Percentiles rank a stretch among this genome's conserved stretches.
Evolutionary conservation across 2,797 vertebrate species (phyloP).

Genomic region (Coilia nasus): DNA sequence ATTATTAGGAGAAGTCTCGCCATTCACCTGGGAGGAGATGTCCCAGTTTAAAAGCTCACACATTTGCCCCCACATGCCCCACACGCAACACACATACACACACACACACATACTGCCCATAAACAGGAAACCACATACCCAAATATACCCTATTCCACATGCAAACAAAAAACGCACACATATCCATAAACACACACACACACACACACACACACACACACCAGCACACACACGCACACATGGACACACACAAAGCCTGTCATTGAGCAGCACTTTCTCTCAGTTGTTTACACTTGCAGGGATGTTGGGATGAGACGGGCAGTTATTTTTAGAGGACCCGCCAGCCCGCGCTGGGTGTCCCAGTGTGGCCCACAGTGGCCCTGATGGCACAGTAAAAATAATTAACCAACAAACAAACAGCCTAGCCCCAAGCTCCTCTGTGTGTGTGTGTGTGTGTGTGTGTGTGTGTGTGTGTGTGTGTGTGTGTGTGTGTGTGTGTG

Average conservation of each 20-base stretch:
- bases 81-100: neutral
- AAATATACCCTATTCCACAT: neutral
- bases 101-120: neutral
- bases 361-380: slow-evolving; percentile 19
- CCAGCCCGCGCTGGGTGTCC: slow-evolving; percentile 9
- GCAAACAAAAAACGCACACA: slow-evolving; percentile 42
- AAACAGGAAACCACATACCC: neutral
- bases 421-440: neutral
- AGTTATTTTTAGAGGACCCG: slow-evolving; percentile 38
- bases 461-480: slow-evolving; percentile 17
- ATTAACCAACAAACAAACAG: slow-evolving; percentile 8
- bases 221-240: no score
- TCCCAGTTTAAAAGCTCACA: neutral
- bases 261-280: slow-evolving; percentile 47
- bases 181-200: no score
- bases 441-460: neutral
- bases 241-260: slow-evolving; percentile 58
- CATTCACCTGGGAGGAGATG: neutral
- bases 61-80: neutral
- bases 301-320: slow-evolving; percentile 42
- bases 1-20: neutral
- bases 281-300: slow-evolving; percentile 58
- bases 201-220: no score
- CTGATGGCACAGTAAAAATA: slow-evolving; percentile 32
- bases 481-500: neutral